These are phyloP conservation scores for Chaitophorus viminalis DNA, from an alignment of 2,888 invertebrate species.

Conservation along the genomic window DNA sequence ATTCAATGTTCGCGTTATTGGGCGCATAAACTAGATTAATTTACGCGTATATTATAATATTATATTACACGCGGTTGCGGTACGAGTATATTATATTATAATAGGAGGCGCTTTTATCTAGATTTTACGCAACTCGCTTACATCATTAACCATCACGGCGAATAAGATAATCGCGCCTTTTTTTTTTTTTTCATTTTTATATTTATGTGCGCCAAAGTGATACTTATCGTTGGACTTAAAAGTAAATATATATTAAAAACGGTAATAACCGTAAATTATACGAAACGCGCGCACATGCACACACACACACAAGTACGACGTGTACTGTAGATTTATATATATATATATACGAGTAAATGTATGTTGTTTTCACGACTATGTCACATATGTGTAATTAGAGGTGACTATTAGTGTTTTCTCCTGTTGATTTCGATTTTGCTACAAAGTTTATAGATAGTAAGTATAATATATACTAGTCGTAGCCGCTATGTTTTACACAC, in stretches of 20 bases:
- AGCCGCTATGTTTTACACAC: not conserved
- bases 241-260: conserved; percentile 30
- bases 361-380: conserved; percentile 43
- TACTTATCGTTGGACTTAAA: conserved; percentile 43
- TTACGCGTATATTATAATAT: not conserved
- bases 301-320: not conserved
- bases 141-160: conserved; percentile 31
- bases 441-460: not conserved
- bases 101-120: conserved; percentile 5
- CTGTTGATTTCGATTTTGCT: not conserved
- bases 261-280: conserved; percentile 52
- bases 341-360: no score
- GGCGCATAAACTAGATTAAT: conserved; percentile 38
- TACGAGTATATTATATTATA: not conserved
- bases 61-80: not conserved
- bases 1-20: not conserved
- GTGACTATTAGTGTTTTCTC: not conserved
- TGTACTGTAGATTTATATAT: not conserved
- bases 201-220: conserved; percentile 33
- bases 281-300: not conserved
- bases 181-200: not conserved
- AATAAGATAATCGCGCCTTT: conserved; percentile 21
- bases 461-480: not conserved
- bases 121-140: conserved; percentile 31
- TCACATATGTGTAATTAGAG: conserved; percentile 24